These are phyloP conservation scores for Dendronephthya gigantea DNA, from an alignment of 64 coral and sea anemone species.

Conservation along the genomic window DNA sequence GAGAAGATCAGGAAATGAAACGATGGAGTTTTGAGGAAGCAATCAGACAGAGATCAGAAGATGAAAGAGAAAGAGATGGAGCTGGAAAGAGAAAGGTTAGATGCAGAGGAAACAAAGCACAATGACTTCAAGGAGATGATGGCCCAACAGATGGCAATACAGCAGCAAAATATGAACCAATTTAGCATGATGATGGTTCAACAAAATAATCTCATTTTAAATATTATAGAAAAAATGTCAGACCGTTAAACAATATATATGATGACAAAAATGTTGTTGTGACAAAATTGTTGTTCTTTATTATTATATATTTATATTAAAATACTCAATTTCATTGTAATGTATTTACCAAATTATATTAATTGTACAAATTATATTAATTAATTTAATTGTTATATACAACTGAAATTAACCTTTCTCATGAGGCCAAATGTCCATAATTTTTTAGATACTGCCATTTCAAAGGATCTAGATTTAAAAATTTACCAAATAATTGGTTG, in stretches of 20 bases:
- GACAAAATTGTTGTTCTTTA: background rate
- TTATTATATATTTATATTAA: no score
- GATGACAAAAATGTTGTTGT: background rate
- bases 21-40: background rate
- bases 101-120: background rate
- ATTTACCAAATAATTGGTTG: no score
- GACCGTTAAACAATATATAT: background rate
- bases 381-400: background rate
- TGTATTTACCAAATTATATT: no score
- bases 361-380: no score
- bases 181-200: constrained; percentile 11
- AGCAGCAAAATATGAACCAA: constrained; percentile 11
- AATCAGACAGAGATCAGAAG: background rate
- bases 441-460: no score
- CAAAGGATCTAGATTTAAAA: no score
- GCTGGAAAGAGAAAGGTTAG: background rate
- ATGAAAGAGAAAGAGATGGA: background rate
- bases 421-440: no score
- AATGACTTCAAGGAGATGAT: constrained; percentile 1
- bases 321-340: no score
- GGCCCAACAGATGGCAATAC: background rate
- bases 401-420: no score
- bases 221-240: background rate
- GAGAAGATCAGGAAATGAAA: constrained; percentile 4
- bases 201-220: constrained; percentile 7